A percentile compares a stretch with the other conserved stretches of the same genome.
These are phyloP conservation scores for Propithecus perrieri DNA, from an alignment of 2,797 vertebrate species.

Conservation along the genomic window DNA sequence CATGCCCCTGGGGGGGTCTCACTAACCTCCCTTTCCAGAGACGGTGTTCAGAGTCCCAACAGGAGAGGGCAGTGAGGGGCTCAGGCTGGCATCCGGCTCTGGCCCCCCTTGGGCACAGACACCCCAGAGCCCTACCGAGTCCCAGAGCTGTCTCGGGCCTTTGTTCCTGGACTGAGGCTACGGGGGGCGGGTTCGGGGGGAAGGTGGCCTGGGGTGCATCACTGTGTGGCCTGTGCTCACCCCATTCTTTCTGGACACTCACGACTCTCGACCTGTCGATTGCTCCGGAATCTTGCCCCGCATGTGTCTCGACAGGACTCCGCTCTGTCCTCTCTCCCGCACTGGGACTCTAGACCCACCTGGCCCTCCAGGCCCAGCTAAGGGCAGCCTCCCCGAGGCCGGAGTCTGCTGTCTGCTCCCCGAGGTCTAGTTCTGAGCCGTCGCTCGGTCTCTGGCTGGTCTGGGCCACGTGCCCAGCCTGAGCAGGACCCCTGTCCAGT, in stretches of 20 bases:
- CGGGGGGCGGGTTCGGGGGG: background rate
- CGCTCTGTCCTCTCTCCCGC: too few species aligned
- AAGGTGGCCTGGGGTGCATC: background rate
- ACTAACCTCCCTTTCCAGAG: background rate
- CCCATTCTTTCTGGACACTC: background rate
- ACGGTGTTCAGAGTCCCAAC: background rate
- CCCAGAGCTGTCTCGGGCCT: background rate
- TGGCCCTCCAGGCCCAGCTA: background rate
- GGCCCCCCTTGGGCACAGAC: background rate
- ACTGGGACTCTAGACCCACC: background rate
- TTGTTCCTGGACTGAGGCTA: background rate
- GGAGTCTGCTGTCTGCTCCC: background rate
- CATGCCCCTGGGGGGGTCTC: background rate
- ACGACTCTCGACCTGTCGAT: rapidly evolving
- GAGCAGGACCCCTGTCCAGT: background rate
- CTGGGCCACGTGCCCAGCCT: too few species aligned
- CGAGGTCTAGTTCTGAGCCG: background rate
- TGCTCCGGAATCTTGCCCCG: background rate
- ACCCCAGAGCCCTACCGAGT: background rate
- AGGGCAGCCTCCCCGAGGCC: background rate
- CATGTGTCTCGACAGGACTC: background rate
- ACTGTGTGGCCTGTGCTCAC: too few species aligned
- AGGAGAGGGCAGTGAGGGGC: background rate
- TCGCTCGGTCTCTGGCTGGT: background rate
- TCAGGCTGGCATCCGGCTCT: background rate